These are phyloP conservation scores for Zosterops lateralis DNA, from an alignment of 2,113 vertebrate genomes.

Conservation along the genomic window DNA sequence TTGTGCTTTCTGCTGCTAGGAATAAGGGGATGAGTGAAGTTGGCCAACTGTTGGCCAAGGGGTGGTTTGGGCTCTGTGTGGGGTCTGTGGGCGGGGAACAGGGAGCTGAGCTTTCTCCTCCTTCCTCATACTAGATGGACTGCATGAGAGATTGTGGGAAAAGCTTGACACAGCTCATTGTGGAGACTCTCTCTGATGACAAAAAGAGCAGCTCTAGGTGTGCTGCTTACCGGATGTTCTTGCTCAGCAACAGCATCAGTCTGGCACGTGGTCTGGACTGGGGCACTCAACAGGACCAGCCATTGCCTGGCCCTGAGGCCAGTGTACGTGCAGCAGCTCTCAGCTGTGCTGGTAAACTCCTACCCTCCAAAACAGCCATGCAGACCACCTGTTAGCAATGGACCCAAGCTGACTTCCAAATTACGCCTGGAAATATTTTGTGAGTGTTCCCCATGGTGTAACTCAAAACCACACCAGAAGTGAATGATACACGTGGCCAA, in stretches of 20 bases:
- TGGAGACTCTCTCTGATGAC: background rate
- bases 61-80: background rate
- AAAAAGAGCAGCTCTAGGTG: background rate
- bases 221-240: background rate
- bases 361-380: background rate
- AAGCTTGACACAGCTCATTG: background rate
- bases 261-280: background rate
- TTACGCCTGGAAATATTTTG: background rate
- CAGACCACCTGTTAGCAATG: background rate
- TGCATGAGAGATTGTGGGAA: background rate
- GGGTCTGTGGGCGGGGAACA: background rate
- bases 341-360: background rate
- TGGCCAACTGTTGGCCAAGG: background rate
- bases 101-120: background rate
- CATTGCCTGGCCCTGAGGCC: background rate
- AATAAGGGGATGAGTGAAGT: background rate
- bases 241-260: rapidly evolving
- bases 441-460: background rate
- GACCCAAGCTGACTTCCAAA: background rate
- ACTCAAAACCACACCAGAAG: background rate
- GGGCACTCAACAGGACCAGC: background rate
- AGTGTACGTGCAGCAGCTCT: background rate
- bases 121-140: background rate
- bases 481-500: background rate
- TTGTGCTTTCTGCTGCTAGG: background rate